Evolutionary conservation across 2,888 invertebrate genomes (phyloP), one percentile per base, ranked within the genome.

Genomic region (Syritta pipiens): DNA sequence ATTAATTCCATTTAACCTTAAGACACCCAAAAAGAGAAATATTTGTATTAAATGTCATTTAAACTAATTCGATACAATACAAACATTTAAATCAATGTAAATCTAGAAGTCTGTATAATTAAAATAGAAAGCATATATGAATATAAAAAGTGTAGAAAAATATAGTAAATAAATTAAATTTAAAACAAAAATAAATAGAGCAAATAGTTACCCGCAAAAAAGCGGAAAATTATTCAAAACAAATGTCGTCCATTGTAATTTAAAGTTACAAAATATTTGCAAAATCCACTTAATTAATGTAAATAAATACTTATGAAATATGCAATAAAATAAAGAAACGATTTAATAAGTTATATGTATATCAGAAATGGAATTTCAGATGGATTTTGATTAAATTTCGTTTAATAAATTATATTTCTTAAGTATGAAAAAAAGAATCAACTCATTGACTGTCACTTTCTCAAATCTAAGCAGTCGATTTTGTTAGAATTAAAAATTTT

Each of bases 21-120:
- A n/a, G n/a, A n/a, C 22, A 35, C 32, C 55, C 48, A 49, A 55
- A 32, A 10, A 42, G 35, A 51, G 5, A 37, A 37, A 12, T 20
- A 12, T 10, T 5, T n/a, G n/a, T n/a, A n/a, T n/a, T n/a, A n/a
- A n/a, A n/a, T n/a, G n/a, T n/a, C n/a, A n/a, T n/a, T n/a, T n/a
- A n/a, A n/a, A n/a, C n/a, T n/a, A n/a, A n/a, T n/a, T n/a, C n/a
- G n/a, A n/a, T n/a, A n/a, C n/a, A 9, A 49, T 30, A 42, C 3
- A 22, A 71, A 26, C 40, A 17, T 9, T 51, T 26, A 59, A 72
- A 63, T 67, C 42, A 65, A 19, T 77, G 77, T 77, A 77, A 72
- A 77, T 72, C 65, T 30, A 65, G 67, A 72, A 77, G 72, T 77
- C 72, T 77, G 77, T 77, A 65, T 77, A 69, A 67, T 72, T 42